Evolutionary conservation across 2,888 invertebrate genomes (phyloP), one percentile per base, ranked within the genome.

Genomic region (Eumerus sabulonum): DNA sequence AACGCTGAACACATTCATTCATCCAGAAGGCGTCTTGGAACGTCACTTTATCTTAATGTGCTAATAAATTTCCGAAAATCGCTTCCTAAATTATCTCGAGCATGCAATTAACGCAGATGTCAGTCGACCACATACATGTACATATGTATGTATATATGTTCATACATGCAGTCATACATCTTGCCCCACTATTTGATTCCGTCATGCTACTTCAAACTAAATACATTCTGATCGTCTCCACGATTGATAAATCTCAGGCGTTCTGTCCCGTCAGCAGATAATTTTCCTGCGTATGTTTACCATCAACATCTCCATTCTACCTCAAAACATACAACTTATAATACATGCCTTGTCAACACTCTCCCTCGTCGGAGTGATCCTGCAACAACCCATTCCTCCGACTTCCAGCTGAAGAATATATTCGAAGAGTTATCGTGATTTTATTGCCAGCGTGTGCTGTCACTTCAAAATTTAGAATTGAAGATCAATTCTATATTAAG

Each of bases 361-460:
- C 48, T 19, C 40, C 53, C 17, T 12, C 40, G 7, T 40, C 7
- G 71, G n/a, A 7, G 12, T 38, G 35, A 35, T 53, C 35, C 1
- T 18, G 48, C 2, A 14, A 38, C 53, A 71, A 59, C 62, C 68
- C 60, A 40, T 62, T 19, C 40, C 48, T 13, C 44, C 16, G 19
- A 14, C 7, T 19, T 12, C n/a, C 53, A 9, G 19, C 12, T 14
- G 47, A 76, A 62, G 48, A 36, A 73, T 79, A 62, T 54, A 68
- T 59, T 68, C 64, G 64, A 64, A 70, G 60, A 64, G 50, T 64
- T 68, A 70, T 73, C 35, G 68, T 64, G 68, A 79, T 79, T 79
- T 79, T 79, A 79, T 79, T 64, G 59, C 64, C 68, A 70, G 79
- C 79, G 68, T 79, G 79, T 74, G 79, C 79, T 79, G 79, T 79